Conservation (phyloP, 2,888 invertebrate genomes). For the Lithophane leautieri region DNA sequence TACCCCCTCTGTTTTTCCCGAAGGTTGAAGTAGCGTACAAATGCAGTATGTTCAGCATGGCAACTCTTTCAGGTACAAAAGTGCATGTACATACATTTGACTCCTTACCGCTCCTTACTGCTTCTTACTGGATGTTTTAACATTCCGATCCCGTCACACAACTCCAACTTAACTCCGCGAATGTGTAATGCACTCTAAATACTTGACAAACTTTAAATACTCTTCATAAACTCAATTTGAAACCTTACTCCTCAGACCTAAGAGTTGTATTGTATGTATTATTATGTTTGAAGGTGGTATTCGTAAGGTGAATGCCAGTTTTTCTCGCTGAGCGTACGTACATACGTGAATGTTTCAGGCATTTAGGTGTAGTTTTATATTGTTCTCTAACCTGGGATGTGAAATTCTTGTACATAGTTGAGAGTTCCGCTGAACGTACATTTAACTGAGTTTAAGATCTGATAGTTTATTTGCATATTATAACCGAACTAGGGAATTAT, state of each 20-base stretch:
- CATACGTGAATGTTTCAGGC: constrained; percentile 69
- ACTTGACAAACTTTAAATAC: constrained; percentile 55
- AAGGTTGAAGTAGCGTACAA: constrained; percentile 18
- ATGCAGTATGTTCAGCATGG: constrained; percentile 42
- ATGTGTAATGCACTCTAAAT: constrained; percentile 78
- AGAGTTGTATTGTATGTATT: constrained; percentile 29
- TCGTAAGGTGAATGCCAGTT: constrained; percentile 69
- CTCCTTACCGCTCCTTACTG: constrained; percentile 34
- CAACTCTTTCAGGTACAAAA: constrained; percentile 61
- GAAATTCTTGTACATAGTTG: constrained; percentile 53
- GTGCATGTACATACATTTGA: constrained; percentile 62
- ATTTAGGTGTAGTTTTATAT: constrained; percentile 72
- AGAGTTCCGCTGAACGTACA: constrained; percentile 21
- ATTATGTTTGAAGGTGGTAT: constrained; percentile 55
- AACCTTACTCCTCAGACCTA: constrained; percentile 48
- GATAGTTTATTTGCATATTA: neutral
- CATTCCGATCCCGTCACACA: constrained; percentile 73
- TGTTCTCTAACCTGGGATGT: constrained; percentile 65
- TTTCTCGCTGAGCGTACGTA: constrained; percentile 67
- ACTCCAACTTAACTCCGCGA: constrained; percentile 76
- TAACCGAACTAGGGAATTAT: constrained; percentile 14
- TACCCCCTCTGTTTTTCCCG: neutral
- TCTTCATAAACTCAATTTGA: constrained; percentile 21
- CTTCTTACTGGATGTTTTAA: constrained; percentile 66
- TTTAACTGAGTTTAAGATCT: constrained; percentile 27